Conservation (phyloP, 2,888 invertebrate genomes). For the Ditylenchus weischeri region DNA sequence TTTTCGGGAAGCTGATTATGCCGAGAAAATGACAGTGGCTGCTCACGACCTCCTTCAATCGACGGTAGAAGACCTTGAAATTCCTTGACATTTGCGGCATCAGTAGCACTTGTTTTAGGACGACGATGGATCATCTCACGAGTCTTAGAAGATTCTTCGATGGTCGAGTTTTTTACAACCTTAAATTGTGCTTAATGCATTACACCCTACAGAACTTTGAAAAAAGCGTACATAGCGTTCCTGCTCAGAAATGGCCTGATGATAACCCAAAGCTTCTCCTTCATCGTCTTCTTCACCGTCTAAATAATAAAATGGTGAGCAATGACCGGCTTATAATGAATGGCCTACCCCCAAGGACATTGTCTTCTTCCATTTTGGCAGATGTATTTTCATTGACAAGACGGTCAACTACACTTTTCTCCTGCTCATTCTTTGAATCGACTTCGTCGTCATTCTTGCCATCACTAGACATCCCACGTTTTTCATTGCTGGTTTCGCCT, state of each 20-base stretch:
- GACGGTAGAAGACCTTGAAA: background rate
- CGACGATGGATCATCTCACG: slow-evolving; percentile 16
- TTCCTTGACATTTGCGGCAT: background rate
- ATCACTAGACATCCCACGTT: no score
- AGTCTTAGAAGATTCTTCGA: slow-evolving; percentile 48
- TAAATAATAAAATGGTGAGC: no score
- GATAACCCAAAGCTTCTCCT: slow-evolving; percentile 29
- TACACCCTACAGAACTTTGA: background rate
- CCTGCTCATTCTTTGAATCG: background rate
- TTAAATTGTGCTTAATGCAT: background rate
- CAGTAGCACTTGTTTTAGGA: background rate
- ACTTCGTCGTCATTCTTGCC: no score
- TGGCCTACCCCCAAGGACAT: background rate
- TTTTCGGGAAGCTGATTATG: background rate
- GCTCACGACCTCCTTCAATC: background rate
- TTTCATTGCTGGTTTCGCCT: no score
- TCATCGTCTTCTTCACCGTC: slow-evolving; percentile 18
- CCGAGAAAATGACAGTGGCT: slow-evolving; percentile 4
- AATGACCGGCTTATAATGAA: no score
- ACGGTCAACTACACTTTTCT: background rate
- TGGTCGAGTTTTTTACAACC: slow-evolving; percentile 33
- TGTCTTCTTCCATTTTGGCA: background rate
- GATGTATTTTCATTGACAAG: no score
- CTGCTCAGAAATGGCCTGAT: slow-evolving; percentile 28
- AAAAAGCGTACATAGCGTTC: slow-evolving; percentile 17